Evolutionary conservation across 2,888 invertebrate species (phyloP), one percentile per base, ranked within the genome.

Genomic region (Conistra vaccinii): DNA sequence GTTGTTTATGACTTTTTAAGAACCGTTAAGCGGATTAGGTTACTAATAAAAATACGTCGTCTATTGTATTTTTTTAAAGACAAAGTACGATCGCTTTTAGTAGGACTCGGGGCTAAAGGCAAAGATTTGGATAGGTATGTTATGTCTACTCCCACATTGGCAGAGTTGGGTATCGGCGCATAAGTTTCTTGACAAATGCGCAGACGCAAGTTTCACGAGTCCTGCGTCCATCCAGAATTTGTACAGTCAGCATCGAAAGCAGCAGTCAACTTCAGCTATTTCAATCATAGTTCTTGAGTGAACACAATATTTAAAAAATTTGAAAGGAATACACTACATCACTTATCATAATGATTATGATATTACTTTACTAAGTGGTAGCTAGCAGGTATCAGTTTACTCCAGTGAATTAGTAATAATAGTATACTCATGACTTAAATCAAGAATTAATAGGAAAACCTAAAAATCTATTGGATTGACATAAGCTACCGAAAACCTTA

Each of bases 101-200:
- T 48, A 20, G 20, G 6, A 20, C 48, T 6, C 20, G 2, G 20
- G 20, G 48, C 48, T 48, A 20, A 48, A 48, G 48, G 10, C 17
- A 14, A 48, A 26, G 3, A 26, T 1, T 63, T 45, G 1, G 5
- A 4, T 26, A 14, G 23, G n/a, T n/a, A 51, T 20, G 20, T 9
- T 32, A 23, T 14, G 6, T 29, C 1, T 45, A 32, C n/a, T 10
- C 14, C 1, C 3, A 35, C 23, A 48, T 12, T 12, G 17, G 35
- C 23, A 17, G 2, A 39, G 12, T 39, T 39, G 51, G 39, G 14
- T n/a, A 4, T 23, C 23, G 48, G 26, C 10, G 10, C 39, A n/a
- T 39, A 12, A 39, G 39, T 53, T 53, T 53, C 17, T 17, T 70
- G 29, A 39, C 5, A 71, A 71, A 53, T 70, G 12, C n/a, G 71